Evolutionary conservation across 2,888 invertebrate genomes (phyloP), one percentile per base, ranked within the genome.

Genomic region (Galerucella pusilla): DNA sequence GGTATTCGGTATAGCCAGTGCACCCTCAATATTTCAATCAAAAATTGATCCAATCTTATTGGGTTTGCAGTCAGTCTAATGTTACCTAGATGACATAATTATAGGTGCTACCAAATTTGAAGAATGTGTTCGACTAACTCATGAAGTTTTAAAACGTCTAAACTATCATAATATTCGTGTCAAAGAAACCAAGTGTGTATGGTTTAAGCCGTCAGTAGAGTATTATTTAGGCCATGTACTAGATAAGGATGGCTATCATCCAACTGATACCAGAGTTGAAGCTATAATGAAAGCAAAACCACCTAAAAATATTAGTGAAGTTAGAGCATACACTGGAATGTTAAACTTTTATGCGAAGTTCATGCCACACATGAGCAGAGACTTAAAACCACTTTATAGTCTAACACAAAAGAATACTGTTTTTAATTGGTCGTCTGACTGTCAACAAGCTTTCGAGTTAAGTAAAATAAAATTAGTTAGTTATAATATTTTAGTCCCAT

Each of bases 51-150:
- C 64, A 35, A 52, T 71, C n/a, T 35, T 71, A 14, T 11, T 25
- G 1, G 71, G 64, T 14, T 35, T 63, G 16, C 6, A 46, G 49
- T 52, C 64, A 5, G 71, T 71, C 1, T 49, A 57, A 57, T 71
- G 71, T 64, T 71, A 71, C 45, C 28, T 64, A 52, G 52, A 63
- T 64, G 71, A 64, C 49, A 71, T 71, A 10, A 64, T 71, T n/a
- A 71, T 71, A 52, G 20, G 10, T 12, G 49, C 63, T 52, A 35
- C 49, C 49, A 63, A 12, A n/a, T 28, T 64, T 7, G 25, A 71
- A 35, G 42, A 63, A 14, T 71, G 71, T 71, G 9, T 63, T 0
- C 16, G 64, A n/a, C n/a, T 71, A 52, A 71, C 71, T 28, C 2
- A 28, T 4, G 28, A 28, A 28, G 28, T 28, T 28, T 28, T 28